A percentile compares a stretch with the other conserved stretches of the same genome.
Evolutionary conservation across 2,797 vertebrate species (phyloP).

Genomic region (Notolepis coatsorum): DNA sequence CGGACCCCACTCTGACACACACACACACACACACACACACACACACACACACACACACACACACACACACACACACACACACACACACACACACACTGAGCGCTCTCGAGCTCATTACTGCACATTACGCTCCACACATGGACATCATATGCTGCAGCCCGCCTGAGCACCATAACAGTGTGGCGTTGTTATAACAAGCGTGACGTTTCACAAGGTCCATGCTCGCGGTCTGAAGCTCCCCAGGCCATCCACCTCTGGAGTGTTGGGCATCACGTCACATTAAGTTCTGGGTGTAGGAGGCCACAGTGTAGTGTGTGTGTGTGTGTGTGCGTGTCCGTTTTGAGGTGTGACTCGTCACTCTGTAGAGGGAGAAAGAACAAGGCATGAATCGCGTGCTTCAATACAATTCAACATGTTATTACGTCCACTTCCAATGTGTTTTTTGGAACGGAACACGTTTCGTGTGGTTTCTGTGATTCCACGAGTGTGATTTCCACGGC

Average conservation of each 20-base stretch:
- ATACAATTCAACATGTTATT: conserved; percentile 23
- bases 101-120: conserved; percentile 42
- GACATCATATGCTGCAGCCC: conserved; percentile 24
- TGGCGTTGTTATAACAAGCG: conserved; percentile 27
- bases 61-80: background rate
- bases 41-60: conserved; percentile 7
- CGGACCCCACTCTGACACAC: background rate
- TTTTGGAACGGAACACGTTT: too few species aligned
- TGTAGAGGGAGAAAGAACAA: too few species aligned
- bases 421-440: background rate
- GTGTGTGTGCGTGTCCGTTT: conserved; percentile 39
- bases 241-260: conserved; percentile 11
- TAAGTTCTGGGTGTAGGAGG: conserved; percentile 41
- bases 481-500: too few species aligned
- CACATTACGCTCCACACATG: conserved; percentile 34
- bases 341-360: too few species aligned
- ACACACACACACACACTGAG: background rate
- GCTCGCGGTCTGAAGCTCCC: conserved; percentile 32
- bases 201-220: conserved; percentile 35
- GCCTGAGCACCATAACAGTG: conserved; percentile 29
- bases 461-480: too few species aligned
- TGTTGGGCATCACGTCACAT: conserved; percentile 28
- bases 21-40: background rate
- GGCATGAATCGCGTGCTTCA: conserved; percentile 16
- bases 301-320: conserved; percentile 33